Conservation (phyloP, 2,797 vertebrate species). For the Pogonophryne albipinna region DNA sequence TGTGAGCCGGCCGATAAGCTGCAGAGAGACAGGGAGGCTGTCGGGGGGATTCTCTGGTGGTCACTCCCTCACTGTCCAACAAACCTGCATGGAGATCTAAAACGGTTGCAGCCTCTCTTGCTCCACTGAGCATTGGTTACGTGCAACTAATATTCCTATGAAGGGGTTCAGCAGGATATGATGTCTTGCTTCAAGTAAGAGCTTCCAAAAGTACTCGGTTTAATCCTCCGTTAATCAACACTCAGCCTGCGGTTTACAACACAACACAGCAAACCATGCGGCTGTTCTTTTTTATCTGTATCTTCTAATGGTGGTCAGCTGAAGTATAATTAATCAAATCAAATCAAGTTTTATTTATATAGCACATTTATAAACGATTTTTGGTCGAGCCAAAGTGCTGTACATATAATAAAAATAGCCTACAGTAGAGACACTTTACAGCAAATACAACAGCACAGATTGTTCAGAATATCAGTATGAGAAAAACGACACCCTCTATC, state of each 20-base stretch:
- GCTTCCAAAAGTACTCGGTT: constrained; percentile 36
- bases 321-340: too few relatives aligned
- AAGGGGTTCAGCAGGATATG: constrained; percentile 2
- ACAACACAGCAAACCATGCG: constrained; percentile 10
- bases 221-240: constrained; percentile 51
- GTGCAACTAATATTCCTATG: not conserved
- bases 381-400: too few relatives aligned
- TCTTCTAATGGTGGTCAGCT: constrained; percentile 4
- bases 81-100: not conserved
- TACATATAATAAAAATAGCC: too few relatives aligned
- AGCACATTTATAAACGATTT: too few relatives aligned
- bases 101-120: not conserved
- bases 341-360: too few relatives aligned
- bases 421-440: too few relatives aligned
- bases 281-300: not conserved
- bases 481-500: too few relatives aligned
- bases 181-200: constrained; percentile 41
- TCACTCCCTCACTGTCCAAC: constrained; percentile 28
- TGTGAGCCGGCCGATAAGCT: constrained; percentile 55
- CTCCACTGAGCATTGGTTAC: not conserved
- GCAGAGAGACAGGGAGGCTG: constrained; percentile 57
- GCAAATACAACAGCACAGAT: too few relatives aligned
- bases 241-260: constrained; percentile 13
- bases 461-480: too few relatives aligned
- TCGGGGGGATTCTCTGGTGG: constrained; percentile 16